Evolutionary conservation across 2,113 vertebrate species (phyloP).

Genomic region (Pseudorasbora parva): DNA sequence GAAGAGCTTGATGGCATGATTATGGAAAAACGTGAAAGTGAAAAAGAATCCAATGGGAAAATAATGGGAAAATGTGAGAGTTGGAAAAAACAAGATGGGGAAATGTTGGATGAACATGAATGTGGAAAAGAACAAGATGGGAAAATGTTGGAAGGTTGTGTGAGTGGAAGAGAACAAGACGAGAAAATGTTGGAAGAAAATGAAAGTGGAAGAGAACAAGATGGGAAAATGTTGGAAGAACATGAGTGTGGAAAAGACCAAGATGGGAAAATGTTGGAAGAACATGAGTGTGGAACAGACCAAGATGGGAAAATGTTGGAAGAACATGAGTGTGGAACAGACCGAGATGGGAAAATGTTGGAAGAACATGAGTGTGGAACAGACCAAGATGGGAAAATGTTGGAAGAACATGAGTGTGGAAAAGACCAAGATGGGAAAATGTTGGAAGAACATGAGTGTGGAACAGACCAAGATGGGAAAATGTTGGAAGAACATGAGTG

Average conservation of each 20-base stretch:
- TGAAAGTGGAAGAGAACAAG: background rate
- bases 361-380: background rate
- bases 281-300: background rate
- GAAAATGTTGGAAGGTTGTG: fast-evolving
- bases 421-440: background rate
- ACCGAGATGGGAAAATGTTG: background rate
- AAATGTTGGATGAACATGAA: background rate
- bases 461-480: background rate
- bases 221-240: background rate
- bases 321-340: background rate
- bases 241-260: fast-evolving
- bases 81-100: background rate
- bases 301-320: background rate
- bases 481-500: fast-evolving
- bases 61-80: background rate
- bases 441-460: background rate
- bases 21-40: background rate
- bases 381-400: background rate
- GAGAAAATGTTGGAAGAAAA: background rate
- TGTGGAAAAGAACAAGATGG: background rate
- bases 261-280: background rate
- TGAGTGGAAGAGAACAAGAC: background rate
- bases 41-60: background rate
- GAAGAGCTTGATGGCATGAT: background rate
- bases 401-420: background rate